Evolutionary conservation across 2,113 vertebrate species (phyloP).

Genomic region (Peromyscus californicus): DNA sequence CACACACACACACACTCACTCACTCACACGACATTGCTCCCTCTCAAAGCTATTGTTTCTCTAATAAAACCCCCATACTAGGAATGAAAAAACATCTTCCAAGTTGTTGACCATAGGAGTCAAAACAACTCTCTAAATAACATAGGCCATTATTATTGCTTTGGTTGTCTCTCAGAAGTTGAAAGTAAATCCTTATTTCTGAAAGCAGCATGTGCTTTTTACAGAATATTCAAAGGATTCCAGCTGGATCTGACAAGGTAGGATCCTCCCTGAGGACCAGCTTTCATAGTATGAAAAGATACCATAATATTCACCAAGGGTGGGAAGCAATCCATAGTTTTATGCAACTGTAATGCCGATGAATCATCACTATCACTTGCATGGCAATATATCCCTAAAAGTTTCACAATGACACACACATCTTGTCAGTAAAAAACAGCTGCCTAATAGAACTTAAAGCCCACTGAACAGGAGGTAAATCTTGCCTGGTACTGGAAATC

Average conservation of each 20-base stretch:
- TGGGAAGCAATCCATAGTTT: background rate
- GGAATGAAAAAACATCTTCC: background rate
- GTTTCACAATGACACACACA: background rate
- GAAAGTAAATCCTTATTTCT: background rate
- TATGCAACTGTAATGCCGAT: background rate
- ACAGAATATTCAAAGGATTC: background rate
- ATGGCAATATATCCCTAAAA: background rate
- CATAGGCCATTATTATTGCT: background rate
- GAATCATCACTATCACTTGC: background rate
- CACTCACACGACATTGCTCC: background rate
- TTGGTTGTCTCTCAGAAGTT: background rate
- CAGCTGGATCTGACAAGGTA: background rate
- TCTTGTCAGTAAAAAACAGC: background rate
- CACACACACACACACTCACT: background rate
- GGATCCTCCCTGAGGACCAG: background rate
- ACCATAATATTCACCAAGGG: background rate
- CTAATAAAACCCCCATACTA: background rate
- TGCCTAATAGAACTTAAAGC: background rate
- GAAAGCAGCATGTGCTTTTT: background rate
- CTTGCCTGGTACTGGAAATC: background rate
- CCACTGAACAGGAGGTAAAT: background rate
- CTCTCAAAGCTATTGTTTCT: background rate
- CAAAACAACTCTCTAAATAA: background rate
- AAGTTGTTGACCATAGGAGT: background rate
- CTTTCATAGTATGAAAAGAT: background rate